Evolutionary conservation across 1,140 invertebrate genomes (phyloP).

Genomic region (Dreissena polymorpha): DNA sequence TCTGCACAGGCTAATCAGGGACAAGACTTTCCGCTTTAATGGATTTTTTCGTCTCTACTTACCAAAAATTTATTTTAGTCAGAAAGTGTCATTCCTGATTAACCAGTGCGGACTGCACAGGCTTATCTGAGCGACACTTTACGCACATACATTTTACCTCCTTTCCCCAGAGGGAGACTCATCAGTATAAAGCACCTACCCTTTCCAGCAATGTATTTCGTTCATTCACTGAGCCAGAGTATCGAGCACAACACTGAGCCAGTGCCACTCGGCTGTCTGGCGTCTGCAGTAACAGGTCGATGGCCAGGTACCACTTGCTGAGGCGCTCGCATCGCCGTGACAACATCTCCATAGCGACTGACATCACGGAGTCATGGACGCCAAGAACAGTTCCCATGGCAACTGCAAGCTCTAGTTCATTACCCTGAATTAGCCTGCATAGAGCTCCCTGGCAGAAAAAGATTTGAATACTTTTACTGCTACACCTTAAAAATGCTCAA

Average conservation of each 20-base stretch:
- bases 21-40: too few species aligned
- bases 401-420: conserved; percentile 80
- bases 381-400: conserved; percentile 75
- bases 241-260: conserved; percentile 73
- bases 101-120: too few species aligned
- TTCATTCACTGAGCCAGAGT: conserved; percentile 73
- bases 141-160: too few species aligned
- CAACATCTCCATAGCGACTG: conserved; percentile 76
- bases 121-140: too few species aligned
- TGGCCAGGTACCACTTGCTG: conserved; percentile 76
- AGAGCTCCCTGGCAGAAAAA: conserved; percentile 77
- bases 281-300: conserved; percentile 73
- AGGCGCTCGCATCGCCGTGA: conserved; percentile 78
- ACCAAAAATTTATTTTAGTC: too few species aligned
- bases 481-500: too few species aligned
- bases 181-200: conserved; percentile 51
- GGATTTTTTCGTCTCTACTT: too few species aligned
- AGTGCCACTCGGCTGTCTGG: conserved; percentile 67
- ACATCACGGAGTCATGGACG: conserved; percentile 60
- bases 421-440: conserved; percentile 77
- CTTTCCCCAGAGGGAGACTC: too few species aligned
- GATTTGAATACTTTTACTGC: too few species aligned
- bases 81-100: too few species aligned
- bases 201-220: conserved; percentile 72
- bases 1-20: too few species aligned